Evolutionary conservation across 2,797 vertebrate genomes (phyloP).

Genomic region (Enteromius radiatus): DNA sequence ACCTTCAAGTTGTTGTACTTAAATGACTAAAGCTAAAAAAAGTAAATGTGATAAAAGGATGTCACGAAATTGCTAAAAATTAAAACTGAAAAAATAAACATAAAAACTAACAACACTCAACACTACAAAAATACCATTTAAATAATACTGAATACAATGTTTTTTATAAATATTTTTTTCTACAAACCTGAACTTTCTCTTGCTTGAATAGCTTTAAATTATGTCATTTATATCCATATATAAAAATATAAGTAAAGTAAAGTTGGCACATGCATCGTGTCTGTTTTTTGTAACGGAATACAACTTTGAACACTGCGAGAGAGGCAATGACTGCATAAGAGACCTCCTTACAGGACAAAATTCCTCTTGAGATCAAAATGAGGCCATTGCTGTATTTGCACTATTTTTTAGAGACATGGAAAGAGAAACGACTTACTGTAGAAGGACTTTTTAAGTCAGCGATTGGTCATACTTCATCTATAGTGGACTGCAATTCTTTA

Average conservation of each 20-base stretch:
- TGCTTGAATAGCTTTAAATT: conserved; percentile 46
- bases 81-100: neutral
- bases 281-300: conserved; percentile 63
- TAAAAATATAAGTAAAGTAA: conserved; percentile 56
- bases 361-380: conserved; percentile 58
- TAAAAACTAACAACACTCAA: neutral
- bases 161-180: neutral
- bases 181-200: conserved; percentile 12
- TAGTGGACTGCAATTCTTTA: neutral
- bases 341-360: conserved; percentile 59
- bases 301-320: conserved; percentile 41
- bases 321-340: conserved; percentile 43
- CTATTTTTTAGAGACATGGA: conserved; percentile 21
- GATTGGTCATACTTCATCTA: neutral
- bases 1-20: neutral
- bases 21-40: neutral
- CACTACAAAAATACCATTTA: neutral
- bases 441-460: conserved; percentile 9
- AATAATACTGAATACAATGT: neutral
- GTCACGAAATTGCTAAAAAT: neutral
- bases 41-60: neutral
- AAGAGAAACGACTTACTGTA: conserved; percentile 22
- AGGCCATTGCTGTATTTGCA: conserved; percentile 48
- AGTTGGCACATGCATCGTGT: conserved; percentile 54
- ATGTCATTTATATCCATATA: conserved; percentile 61